Percentiles rank a stretch among this genome's conserved stretches.
These are phyloP conservation scores for Conopomorpha cramerella DNA, from an alignment of 1,140 invertebrate genomes.

Conservation along the genomic window DNA sequence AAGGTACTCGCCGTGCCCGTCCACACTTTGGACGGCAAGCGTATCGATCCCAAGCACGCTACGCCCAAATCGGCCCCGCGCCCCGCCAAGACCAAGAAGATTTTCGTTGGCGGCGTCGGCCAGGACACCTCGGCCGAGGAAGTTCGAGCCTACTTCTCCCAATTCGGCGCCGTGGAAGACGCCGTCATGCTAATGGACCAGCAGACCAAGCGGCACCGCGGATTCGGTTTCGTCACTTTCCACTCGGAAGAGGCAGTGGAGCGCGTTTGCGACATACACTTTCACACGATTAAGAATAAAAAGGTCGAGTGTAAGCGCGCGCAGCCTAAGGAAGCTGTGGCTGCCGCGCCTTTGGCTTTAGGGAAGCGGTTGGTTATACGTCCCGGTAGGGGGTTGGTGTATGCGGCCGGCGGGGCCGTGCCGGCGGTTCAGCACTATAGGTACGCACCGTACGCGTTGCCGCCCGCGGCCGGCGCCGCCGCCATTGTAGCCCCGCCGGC, in stretches of 20 bases:
- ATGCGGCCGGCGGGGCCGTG: constrained; percentile 45
- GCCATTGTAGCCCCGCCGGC: constrained; percentile 56
- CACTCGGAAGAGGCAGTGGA: constrained; percentile 91
- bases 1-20: constrained; percentile 81
- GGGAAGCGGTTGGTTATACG: constrained; percentile 48
- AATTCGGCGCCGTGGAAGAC: constrained; percentile 91
- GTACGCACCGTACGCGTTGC: constrained; percentile 67
- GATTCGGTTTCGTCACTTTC: constrained; percentile 92
- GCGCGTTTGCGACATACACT: constrained; percentile 89
- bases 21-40: constrained; percentile 92
- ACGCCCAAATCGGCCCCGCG: constrained; percentile 89
- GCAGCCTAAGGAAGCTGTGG: constrained; percentile 88
- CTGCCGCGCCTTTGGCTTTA: constrained; percentile 50
- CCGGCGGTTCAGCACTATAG: constrained; percentile 63
- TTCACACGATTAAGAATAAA: constrained; percentile 92
- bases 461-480: constrained; percentile 54
- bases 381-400: constrained; percentile 32
- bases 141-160: constrained; percentile 88
- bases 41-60: constrained; percentile 92
- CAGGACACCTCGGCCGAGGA: constrained; percentile 91
- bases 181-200: constrained; percentile 95
- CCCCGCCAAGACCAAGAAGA: constrained; percentile 88
- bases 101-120: constrained; percentile 89
- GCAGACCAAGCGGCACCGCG: constrained; percentile 88
- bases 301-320: constrained; percentile 93